Evolutionary conservation across 2,888 invertebrate species (phyloP).

Genomic region (Callinectes sapidus): DNA sequence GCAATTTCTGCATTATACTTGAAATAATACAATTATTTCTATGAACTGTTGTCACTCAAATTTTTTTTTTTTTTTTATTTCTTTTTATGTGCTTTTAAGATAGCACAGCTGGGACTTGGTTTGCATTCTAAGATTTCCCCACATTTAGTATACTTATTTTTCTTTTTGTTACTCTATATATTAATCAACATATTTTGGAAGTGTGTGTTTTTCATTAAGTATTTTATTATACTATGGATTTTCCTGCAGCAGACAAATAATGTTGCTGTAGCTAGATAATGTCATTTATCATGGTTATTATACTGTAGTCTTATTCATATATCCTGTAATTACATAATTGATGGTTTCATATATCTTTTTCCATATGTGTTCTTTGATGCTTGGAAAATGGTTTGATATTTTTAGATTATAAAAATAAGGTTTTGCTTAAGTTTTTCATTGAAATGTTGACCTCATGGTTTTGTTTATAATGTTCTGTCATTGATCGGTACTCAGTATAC

Average conservation of each 20-base stretch:
- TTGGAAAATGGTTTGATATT: slow-evolving; percentile 58
- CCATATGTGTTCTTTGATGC: slow-evolving; percentile 67
- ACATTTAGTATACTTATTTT: slow-evolving; percentile 50
- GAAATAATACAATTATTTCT: slow-evolving; percentile 40
- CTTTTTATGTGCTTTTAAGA: slow-evolving; percentile 40
- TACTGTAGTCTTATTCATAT: slow-evolving; percentile 70
- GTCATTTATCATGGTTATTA: slow-evolving; percentile 69
- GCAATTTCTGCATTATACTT: slow-evolving; percentile 42
- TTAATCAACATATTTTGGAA: slow-evolving; percentile 66
- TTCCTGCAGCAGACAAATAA: slow-evolving; percentile 57
- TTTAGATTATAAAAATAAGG: slow-evolving; percentile 62
- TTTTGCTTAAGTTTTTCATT: slow-evolving; percentile 67
- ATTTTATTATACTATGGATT: slow-evolving; percentile 67
- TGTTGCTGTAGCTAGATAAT: slow-evolving; percentile 67
- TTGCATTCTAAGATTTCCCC: slow-evolving; percentile 47
- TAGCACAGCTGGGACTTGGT: slow-evolving; percentile 56
- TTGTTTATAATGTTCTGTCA: slow-evolving; percentile 61
- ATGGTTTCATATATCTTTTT: slow-evolving; percentile 71
- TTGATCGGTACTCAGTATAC: slow-evolving; percentile 67
- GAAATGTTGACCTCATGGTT: slow-evolving; percentile 55
- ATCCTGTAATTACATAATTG: slow-evolving; percentile 65
- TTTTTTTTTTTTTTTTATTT: slow-evolving; percentile 51
- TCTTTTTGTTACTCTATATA: slow-evolving; percentile 58
- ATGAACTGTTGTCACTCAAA: slow-evolving; percentile 45
- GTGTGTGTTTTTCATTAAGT: slow-evolving; percentile 69